Conservation (phyloP, 1,140 invertebrate genomes). For the Pseudomyrmex pallidus region DNA sequence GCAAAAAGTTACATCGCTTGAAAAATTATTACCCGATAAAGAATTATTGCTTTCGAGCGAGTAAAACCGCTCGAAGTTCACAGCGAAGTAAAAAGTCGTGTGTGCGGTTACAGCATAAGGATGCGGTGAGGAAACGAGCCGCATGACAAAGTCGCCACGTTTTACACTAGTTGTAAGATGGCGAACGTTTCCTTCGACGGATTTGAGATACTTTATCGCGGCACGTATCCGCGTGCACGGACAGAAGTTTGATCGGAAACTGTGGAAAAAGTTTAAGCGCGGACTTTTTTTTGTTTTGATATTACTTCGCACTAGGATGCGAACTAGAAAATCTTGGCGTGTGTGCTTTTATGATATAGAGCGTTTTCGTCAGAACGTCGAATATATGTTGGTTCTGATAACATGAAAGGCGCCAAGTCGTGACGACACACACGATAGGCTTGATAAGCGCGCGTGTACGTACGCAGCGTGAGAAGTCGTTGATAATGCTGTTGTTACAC, state of each 20-base stretch:
- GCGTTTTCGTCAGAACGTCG: conserved; percentile 17
- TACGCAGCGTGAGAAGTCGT: conserved; percentile 56
- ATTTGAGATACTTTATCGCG: conserved; percentile 32
- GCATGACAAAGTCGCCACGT: conserved; percentile 32
- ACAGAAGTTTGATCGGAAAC: conserved; percentile 23
- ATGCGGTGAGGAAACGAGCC: conserved; percentile 21
- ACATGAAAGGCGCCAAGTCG: conserved; percentile 56
- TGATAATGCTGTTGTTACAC: conserved; percentile 65
- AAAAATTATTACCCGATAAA: conserved; percentile 22
- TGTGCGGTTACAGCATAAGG: conserved; percentile 28
- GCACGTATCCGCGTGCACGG: background rate
- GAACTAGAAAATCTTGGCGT: conserved; percentile 8
- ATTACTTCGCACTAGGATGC: conserved; percentile 16
- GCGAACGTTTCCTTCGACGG: conserved; percentile 6
- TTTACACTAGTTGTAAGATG: conserved; percentile 36
- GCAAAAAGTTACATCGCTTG: background rate
- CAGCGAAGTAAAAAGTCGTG: conserved; percentile 21
- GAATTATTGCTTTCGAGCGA: background rate
- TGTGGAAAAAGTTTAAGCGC: background rate
- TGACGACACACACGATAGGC: conserved; percentile 26
- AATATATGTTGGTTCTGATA: conserved; percentile 49
- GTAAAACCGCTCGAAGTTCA: conserved; percentile 6
- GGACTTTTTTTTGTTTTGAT: background rate
- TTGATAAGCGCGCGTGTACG: conserved; percentile 62
- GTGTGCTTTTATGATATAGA: conserved; percentile 32